Base-by-base conservation (phyloP, 2,797 vertebrate species). In the Sebastes cheni region DNA sequence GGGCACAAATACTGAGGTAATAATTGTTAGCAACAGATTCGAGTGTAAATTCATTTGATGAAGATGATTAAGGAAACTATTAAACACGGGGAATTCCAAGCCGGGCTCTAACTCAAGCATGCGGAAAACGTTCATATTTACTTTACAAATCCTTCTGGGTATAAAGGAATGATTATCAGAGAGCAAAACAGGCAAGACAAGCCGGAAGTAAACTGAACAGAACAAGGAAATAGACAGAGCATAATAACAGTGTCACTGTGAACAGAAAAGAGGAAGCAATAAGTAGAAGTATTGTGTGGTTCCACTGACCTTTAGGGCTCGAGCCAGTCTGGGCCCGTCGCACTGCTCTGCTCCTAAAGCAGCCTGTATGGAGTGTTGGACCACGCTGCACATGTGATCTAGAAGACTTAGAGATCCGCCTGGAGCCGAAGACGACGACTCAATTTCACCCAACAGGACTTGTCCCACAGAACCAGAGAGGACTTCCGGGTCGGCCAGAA, bases 401-500 rank as follows among this genome's bases (percentile, higher is more conserved):
- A 91, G 22, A 0, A 88, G 94, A 68, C 87, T 90, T 86, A 91
- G 94, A 52, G 77, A 82, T 23, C 72, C 75, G 8, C 60, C 69
- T 12, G 80, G 82, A 75, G 91, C 94, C 0, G 71, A 90, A 30
- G 77, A 77, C 0, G 94, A 93, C 0, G 94, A 90, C 85, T 97
- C 92, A 0, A 96, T 96, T 87, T 98, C 97, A 0, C 82, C 91
- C 68, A 90, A 52, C 67, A 99, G 72, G 0, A 96, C 95, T 0
- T 91, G 92, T 75, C 95, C 96, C 86, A 98, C 85, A 4, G 96
- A 93, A 42, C 95, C 95, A 0, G 96, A 95, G 55, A 99, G 96
- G 88, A 99, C 91, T 8, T 95, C 95, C 0, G 97, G 98, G 76
- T 99, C 98, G 1, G 97, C 97, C 76, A 99, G 96, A 85, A 99